Evolutionary conservation across 2,797 vertebrate genomes (phyloP), one percentile per base, ranked within the genome.

Genomic region (Anas capensis): DNA sequence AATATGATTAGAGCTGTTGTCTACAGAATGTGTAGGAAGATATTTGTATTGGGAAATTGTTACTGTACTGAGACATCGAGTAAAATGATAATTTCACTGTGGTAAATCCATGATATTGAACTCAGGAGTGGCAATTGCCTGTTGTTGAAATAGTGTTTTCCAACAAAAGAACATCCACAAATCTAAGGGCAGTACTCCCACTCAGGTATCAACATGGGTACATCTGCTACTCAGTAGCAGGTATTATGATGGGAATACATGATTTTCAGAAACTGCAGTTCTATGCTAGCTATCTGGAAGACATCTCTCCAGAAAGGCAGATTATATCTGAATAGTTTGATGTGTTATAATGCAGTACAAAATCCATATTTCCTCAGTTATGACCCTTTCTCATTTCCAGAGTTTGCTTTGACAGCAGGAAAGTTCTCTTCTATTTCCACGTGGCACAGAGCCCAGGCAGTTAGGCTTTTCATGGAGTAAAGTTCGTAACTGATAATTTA

Each of bases 11-110:
- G 61, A 89, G 64, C 86, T 90, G 33, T 88, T 90, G 49, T 71
- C 60, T 92, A 89, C 48, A 76, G 10, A 80, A 60, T 40, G 24
- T 21, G 5, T 73, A 80, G 56, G 57, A 82, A 82, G 56, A 89
- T 72, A 54, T 77, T 96, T 92, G 86, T 95, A 82, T 77, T 92
- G 20, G 42, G 33, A 88, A 66, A 38, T 51, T 86, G 57, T 83
- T 68, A 77, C 53, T 82, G 26, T 87, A 72, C 56, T 21, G 76
- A 93, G 62, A 75, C 33, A 71, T 38, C 42, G 69, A 87, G 7
- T 46, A 71, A 94, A 93, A 86, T 36, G n/a, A 2, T 82, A 64
- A 70, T 86, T 87, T 68, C 76, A 44, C 10, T 46, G 54, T 76
- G 14, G 42, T 42, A 83, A 83, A 85, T 87, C 54, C 62, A 23